Conservation (phyloP, 2,113 vertebrate species). For the Melanostigma gelatinosum region DNA sequence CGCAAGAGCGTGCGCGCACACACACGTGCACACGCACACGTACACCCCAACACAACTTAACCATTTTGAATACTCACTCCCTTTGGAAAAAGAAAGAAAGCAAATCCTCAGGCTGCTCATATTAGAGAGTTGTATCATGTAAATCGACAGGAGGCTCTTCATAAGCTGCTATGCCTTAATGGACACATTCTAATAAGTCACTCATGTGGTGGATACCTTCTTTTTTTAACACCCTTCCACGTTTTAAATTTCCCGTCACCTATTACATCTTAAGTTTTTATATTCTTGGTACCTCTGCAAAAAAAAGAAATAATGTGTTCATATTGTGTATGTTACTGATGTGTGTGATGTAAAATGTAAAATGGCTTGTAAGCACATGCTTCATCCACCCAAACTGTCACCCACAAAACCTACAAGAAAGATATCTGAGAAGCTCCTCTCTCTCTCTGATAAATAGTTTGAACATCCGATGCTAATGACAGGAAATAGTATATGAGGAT, state of each 20-base stretch:
- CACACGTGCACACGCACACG: background rate
- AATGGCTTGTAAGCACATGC: background rate
- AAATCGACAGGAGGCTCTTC: slow-evolving; percentile 72
- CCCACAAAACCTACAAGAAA: slow-evolving; percentile 78
- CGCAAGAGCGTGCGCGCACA: background rate
- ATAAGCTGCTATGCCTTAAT: slow-evolving; percentile 70
- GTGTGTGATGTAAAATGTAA: slow-evolving; percentile 1
- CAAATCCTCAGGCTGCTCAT: slow-evolving; percentile 47
- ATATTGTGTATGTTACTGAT: background rate
- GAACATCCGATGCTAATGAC: slow-evolving; percentile 75
- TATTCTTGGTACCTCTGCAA: background rate
- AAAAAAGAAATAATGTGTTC: background rate
- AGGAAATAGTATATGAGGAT: slow-evolving; percentile 62
- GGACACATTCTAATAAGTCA: slow-evolving; percentile 55
- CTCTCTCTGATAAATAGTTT: background rate
- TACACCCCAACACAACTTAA: slow-evolving; percentile 10
- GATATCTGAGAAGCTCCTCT: slow-evolving; percentile 78
- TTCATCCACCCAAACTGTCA: slow-evolving; percentile 77
- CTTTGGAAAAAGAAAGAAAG: slow-evolving; percentile 8
- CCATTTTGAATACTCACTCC: slow-evolving; percentile 13
- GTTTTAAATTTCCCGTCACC: background rate
- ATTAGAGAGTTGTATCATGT: slow-evolving; percentile 68
- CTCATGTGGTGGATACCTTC: slow-evolving; percentile 27
- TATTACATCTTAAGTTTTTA: background rate
- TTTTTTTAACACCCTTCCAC: slow-evolving; percentile 25